These are phyloP conservation scores for Crotalus viridis DNA, from an alignment of 2,113 vertebrate genomes.

Conservation along the genomic window DNA sequence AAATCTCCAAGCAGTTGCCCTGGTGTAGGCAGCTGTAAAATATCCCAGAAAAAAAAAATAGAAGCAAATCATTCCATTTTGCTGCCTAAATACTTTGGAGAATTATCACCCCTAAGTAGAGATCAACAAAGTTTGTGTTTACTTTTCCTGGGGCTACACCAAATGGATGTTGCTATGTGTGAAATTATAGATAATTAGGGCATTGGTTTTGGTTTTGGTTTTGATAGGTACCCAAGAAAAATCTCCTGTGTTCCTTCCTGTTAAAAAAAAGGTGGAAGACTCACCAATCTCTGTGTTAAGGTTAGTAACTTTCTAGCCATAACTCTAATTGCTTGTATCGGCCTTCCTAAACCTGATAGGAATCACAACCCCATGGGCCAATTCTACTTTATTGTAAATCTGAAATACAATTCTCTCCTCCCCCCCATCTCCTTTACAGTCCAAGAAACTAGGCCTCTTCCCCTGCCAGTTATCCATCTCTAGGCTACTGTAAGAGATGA, in stretches of 20 bases:
- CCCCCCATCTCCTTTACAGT: not conserved
- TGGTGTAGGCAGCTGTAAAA: not conserved
- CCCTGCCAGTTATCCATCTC: not conserved
- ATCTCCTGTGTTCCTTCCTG: not conserved
- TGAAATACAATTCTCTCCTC: not conserved
- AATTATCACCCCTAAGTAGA: not conserved
- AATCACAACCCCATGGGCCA: not conserved
- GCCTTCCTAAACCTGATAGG: not conserved
- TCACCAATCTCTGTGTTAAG: not conserved
- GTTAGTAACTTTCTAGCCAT: not conserved
- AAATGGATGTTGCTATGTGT: not conserved
- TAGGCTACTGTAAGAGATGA: not conserved
- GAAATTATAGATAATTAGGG: not conserved
- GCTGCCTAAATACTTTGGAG: not conserved
- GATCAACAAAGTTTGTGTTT: not conserved
- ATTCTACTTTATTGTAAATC: not conserved
- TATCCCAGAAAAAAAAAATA: not conserved
- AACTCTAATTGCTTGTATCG: not conserved
- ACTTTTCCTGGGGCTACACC: not conserved
- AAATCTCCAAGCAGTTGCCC: not conserved
- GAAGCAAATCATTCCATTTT: not conserved
- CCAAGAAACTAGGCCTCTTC: not conserved
- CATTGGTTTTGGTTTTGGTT: not conserved
- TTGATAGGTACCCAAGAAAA: not conserved
- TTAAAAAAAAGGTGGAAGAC: not conserved